Base-by-base conservation (phyloP, 2,888 invertebrate species). In the Osedax fenrisi region DNA sequence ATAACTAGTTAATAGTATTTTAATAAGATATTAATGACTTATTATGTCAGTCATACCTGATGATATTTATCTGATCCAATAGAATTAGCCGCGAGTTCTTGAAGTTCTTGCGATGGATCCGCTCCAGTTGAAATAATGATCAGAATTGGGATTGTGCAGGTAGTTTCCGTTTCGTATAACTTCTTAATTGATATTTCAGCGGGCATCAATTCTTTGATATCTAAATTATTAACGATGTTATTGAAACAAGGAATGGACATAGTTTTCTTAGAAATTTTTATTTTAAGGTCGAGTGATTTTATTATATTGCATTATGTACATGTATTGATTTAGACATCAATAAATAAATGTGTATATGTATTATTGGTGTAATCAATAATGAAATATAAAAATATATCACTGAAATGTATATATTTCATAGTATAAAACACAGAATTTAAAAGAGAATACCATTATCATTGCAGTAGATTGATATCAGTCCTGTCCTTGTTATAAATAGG, bases 121-220 rank as follows among this genome's bases (percentile, higher is more conserved):
- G 91, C 90, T 59, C 95, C 96, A 25, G 92, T 89, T 73, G 92
- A 90, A 61, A 91, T 89, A 72, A 96, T 88, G 79, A 97, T 87
- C 68, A 98, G 85, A 73, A 92, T 89, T 0, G 95, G 92, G 80
- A 91, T 90, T 0, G 82, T 81, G 0, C 87, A 81, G 2, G 83
- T 79, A 0, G 88, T 88, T 81, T 89, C 89, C 68, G 86, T 85
- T 27, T 87, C 85, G 25, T 89, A 84, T 77, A 86, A 78, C 66
- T 87, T 87, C 72, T 86, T 85, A 62, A 90, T 81, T 75, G 87
- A 88, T 79, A 89, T 85, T 17, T 87, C 84, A 2, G 88, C 86
- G 0, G 89, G 88, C 0, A 88, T 86, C 64, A 89, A 80, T 78
- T 88, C 87, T 77, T 85, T 85, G 78, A 87, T 81, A 25, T 84